Conservation (phyloP, 1,140 invertebrate species). For the Parapsyche elsis region DNA sequence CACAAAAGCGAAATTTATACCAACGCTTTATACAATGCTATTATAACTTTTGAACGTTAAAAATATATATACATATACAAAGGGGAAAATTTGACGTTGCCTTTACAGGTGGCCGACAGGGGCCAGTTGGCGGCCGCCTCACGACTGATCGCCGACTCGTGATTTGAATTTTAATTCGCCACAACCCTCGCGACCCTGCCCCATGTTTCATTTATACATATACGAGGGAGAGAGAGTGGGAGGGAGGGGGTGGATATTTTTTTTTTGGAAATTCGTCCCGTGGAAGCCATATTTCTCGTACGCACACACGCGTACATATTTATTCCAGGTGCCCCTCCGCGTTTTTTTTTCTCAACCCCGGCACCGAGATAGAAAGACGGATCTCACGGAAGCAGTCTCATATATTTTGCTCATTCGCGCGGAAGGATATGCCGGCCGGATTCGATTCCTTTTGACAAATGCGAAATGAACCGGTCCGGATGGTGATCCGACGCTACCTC, state of each 20-base stretch:
- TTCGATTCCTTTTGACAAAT: slow-evolving; percentile 55
- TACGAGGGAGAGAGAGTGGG: neutral
- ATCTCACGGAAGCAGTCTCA: slow-evolving; percentile 46
- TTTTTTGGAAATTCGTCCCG: slow-evolving; percentile 42
- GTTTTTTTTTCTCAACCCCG: slow-evolving; percentile 43
- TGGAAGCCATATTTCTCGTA: slow-evolving; percentile 38
- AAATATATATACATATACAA: neutral
- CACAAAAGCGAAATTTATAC: no score
- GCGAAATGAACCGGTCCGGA: slow-evolving; percentile 35
- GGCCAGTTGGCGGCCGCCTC: slow-evolving; percentile 35
- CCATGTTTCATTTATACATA: slow-evolving; percentile 51
- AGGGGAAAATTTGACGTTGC: no score
- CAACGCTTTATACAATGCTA: no score
- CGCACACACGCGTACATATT: slow-evolving; percentile 26
- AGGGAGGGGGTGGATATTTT: neutral
- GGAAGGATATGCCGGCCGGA: slow-evolving; percentile 49
- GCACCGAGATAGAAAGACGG: slow-evolving; percentile 45
- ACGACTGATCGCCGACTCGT: slow-evolving; percentile 53
- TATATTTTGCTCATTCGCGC: slow-evolving; percentile 54
- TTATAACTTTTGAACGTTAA: neutral
- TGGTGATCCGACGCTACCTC: neutral
- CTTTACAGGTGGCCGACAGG: slow-evolving; percentile 36
- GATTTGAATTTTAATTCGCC: slow-evolving; percentile 52
- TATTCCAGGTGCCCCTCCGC: slow-evolving; percentile 36
- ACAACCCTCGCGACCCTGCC: slow-evolving; percentile 37